Percentiles rank a stretch among this genome's conserved stretches.
phyloP scores from a whole-genome alignment of 2,113 vertebrate species.

The Turdus rufiventris region DNA sequence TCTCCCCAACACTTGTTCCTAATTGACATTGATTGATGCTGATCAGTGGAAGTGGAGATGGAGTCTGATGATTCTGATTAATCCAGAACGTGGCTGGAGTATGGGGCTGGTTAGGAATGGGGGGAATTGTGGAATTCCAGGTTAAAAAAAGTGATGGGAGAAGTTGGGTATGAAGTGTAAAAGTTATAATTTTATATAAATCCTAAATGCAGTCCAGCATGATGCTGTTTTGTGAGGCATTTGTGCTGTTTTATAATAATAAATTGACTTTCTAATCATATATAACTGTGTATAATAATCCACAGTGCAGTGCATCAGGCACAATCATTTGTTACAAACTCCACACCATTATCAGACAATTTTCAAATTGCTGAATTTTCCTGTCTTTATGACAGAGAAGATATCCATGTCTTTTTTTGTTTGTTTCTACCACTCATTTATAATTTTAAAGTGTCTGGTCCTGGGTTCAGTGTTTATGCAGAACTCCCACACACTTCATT shows the following conservation, averaged over 20 bases:
- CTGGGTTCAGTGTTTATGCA: background rate
- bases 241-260: background rate
- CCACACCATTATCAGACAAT: background rate
- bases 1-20: background rate
- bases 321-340: background rate
- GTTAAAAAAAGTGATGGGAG: background rate
- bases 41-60: background rate
- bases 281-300: fast-evolving
- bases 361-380: background rate
- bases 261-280: background rate
- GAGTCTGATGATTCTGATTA: background rate
- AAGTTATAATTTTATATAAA: background rate
- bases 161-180: background rate
- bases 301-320: background rate
- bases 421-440: background rate
- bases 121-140: background rate
- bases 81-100: background rate
- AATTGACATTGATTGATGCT: conserved; percentile 53
- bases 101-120: background rate
- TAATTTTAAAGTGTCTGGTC: background rate
- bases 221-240: background rate
- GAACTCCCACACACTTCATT: background rate
- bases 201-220: background rate
- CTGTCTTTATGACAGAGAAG: background rate
- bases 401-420: background rate